Percentiles rank a stretch among this genome's conserved stretches.
These are phyloP conservation scores for Drosophila melanica DNA, from an alignment of 1,140 invertebrate species.

Conservation along the genomic window DNA sequence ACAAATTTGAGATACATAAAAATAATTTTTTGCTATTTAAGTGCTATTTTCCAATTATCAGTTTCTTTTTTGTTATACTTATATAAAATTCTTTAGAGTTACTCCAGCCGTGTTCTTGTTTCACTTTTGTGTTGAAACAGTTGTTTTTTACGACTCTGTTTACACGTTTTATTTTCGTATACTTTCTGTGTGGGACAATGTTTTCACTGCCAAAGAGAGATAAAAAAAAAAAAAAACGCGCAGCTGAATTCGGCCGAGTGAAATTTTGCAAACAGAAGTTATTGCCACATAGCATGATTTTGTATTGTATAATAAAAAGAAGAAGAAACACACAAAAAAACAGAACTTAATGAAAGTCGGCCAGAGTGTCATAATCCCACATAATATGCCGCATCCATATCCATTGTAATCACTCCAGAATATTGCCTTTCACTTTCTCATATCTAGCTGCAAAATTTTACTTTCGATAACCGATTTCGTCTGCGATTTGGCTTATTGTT, in stretches of 20 bases:
- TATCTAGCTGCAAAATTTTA: constrained; percentile 15
- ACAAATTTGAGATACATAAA: too few relatives aligned
- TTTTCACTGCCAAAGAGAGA: constrained; percentile 22
- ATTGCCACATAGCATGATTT: constrained; percentile 13
- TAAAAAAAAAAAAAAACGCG: constrained; percentile 14
- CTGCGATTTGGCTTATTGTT: constrained; percentile 50
- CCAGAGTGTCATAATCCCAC: constrained; percentile 42
- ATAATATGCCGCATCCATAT: constrained; percentile 16
- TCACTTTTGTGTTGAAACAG: constrained; percentile 65
- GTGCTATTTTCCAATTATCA: constrained; percentile 4
- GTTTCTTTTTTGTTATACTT: neutral
- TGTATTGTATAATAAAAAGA: constrained; percentile 42
- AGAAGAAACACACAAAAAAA: neutral
- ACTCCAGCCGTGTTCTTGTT: constrained; percentile 40
- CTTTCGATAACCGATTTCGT: constrained; percentile 9
- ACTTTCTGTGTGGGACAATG: constrained; percentile 7
- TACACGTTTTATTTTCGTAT: constrained; percentile 20
- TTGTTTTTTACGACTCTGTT: constrained; percentile 58
- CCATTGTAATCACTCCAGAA: constrained; percentile 30
- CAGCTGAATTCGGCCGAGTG: constrained; percentile 38
- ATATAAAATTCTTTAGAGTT: constrained; percentile 4
- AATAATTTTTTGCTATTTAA: neutral
- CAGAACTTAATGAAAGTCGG: constrained; percentile 46
- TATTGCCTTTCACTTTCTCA: constrained; percentile 68
- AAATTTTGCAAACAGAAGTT: constrained; percentile 48